Percentiles rank a stretch among this genome's conserved stretches.
phyloP scores from a whole-genome alignment of 2,888 invertebrate species.

The Caenorhabditis sp. region DNA sequence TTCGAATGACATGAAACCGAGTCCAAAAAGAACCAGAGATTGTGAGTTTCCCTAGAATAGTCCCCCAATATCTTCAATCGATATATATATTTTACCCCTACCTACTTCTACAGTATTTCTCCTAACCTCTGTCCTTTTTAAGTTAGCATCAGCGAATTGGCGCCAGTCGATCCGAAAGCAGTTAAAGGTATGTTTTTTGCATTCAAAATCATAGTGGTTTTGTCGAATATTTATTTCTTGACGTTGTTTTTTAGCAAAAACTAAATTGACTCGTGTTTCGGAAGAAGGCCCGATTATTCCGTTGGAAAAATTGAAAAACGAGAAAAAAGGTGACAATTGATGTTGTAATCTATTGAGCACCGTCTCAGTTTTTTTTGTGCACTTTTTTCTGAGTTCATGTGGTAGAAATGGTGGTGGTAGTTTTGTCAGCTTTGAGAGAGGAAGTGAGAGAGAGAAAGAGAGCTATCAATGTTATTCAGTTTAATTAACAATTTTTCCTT shows the following conservation, averaged over 20 bases:
- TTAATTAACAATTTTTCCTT: neutral
- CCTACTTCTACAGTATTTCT: constrained; percentile 3
- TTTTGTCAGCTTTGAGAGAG: neutral
- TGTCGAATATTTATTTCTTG: constrained; percentile 1
- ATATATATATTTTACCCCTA: neutral
- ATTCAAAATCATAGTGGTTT: neutral
- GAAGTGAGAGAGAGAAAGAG: no score
- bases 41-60: constrained; percentile 56
- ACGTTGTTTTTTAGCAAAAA: constrained; percentile 16
- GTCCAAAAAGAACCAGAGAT: constrained; percentile 65
- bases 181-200: constrained; percentile 24
- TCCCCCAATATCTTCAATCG: no score
- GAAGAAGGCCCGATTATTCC: constrained; percentile 38
- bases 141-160: constrained; percentile 62
- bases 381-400: neutral
- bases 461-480: no score
- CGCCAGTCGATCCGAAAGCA: constrained; percentile 22
- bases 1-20: constrained; percentile 62
- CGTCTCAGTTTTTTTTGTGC: constrained; percentile 4
- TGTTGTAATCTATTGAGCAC: neutral
- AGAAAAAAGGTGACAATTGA: constrained; percentile 28
- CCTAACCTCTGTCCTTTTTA: constrained; percentile 7
- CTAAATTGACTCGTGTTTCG: constrained; percentile 30
- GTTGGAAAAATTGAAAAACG: constrained; percentile 51
- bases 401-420: neutral